Conservation (phyloP, 2,797 vertebrate species). For the Liasis olivaceus region DNA sequence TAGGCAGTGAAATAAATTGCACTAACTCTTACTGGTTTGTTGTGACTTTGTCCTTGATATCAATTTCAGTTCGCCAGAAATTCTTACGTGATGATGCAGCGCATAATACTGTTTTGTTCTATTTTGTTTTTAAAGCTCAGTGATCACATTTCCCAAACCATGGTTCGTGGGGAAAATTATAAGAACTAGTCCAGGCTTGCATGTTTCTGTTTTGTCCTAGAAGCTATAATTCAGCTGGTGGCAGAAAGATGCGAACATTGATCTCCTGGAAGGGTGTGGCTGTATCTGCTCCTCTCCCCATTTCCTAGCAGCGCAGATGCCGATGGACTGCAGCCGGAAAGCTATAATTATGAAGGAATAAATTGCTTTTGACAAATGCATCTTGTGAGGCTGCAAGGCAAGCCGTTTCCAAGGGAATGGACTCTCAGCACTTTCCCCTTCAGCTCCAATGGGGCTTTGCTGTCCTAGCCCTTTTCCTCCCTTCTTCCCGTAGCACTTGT, state of each 20-base stretch:
- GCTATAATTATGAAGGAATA: neutral
- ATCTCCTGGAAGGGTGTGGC: neutral
- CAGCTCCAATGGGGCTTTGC: neutral
- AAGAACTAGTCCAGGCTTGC: neutral
- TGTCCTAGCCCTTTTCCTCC: neutral
- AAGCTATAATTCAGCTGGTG: neutral
- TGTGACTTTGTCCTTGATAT: neutral
- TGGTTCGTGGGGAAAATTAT: neutral
- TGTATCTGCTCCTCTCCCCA: neutral
- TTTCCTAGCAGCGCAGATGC: neutral
- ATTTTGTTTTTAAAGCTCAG: neutral
- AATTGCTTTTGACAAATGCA: slow-evolving; percentile 15
- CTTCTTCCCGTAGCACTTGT: neutral
- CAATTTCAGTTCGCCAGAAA: neutral
- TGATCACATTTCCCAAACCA: neutral
- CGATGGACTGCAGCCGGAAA: neutral
- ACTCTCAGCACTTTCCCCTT: neutral
- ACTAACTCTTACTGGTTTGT: neutral
- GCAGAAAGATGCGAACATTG: neutral
- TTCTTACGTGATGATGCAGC: neutral
- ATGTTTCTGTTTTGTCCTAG: neutral
- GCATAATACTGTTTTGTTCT: neutral
- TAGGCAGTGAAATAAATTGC: neutral
- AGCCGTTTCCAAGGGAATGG: neutral
- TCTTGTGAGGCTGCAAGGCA: slow-evolving; percentile 11